Conservation (phyloP, 2,797 vertebrate species). For the Eremophila alpestris region DNA sequence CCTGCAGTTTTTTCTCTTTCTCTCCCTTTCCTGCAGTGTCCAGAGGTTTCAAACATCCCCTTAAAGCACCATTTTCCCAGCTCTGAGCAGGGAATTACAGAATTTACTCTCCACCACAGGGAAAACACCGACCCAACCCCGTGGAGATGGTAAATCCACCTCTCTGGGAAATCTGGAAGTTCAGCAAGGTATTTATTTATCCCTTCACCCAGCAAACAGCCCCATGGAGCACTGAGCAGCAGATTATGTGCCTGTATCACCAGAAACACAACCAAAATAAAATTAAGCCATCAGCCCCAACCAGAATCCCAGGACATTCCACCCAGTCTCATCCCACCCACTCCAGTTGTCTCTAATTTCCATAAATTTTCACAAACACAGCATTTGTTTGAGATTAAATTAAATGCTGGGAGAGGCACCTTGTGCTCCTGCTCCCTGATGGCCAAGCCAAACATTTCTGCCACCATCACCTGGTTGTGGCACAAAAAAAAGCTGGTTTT, state of each 20-base stretch:
- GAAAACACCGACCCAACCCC: background rate
- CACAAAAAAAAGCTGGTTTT: background rate
- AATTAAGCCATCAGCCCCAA: background rate
- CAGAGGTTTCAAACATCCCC: background rate
- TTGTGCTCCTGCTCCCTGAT: background rate
- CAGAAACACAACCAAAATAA: background rate
- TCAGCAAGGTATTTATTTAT: background rate
- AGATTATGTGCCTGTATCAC: background rate
- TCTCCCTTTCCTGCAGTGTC: background rate
- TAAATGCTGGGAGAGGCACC: fast-evolving
- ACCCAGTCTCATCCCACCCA: background rate
- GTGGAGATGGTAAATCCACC: background rate
- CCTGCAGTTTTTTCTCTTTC: background rate
- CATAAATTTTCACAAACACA: background rate
- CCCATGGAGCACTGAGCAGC: background rate
- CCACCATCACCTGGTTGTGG: background rate
- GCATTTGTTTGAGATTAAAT: background rate
- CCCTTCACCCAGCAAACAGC: background rate
- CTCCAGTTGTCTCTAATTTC: fast-evolving
- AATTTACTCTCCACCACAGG: background rate
- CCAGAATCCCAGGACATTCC: background rate
- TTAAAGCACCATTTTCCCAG: background rate
- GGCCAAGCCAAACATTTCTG: background rate
- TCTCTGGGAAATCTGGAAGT: background rate
- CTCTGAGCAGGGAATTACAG: background rate